Evolutionary conservation across 2,113 vertebrate genomes (phyloP), one percentile per base, ranked within the genome.

Genomic region (Leucosticte australis): DNA sequence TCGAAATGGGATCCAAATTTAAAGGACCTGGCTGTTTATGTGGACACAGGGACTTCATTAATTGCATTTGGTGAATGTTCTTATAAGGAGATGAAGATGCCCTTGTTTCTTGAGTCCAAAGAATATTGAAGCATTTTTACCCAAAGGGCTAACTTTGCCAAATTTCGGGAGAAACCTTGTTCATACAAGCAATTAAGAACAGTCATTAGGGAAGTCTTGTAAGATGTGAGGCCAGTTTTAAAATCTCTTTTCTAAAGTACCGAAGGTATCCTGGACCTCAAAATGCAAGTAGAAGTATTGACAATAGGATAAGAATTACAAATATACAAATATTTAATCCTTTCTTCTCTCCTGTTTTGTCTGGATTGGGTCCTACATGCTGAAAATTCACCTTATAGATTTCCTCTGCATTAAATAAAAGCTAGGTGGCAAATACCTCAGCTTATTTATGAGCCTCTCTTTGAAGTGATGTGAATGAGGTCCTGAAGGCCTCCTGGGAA

Each of bases 401-500:
- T 65, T n/a, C 14, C 31, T 56, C 49, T 88, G 57, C 13, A 27
- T 41, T 69, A 60, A 71, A 68, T 63, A n/a, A 83, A 76, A 88
- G 4, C 26, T 44, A 44, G 39, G n/a, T 46, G 33, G 53, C 33
- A 73, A 88, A 39, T 33, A 64, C 6, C 44, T 77, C 44, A 62
- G 24, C 17, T 76, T 87, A 68, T 85, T 93, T 73, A 79, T 50
- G 44, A 28, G 11, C 46, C 53, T 44, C 13, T 56, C 39, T 57
- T 73, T 69, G 37, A 53, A 85, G 49, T 18, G 44, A 44, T 15
- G 37, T 37, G n/a, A 68, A 76, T 0, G 0, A 46, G 50, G 6
- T 76, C 37, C 50, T 74, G 78, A 82, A 87, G 41, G 28, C 28
- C 63, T 92, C 14, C 89, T 85, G 37, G 46, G 63, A 87, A 56